A percentile compares a stretch with the other conserved stretches of the same genome.
These are phyloP conservation scores for Perizoma flavofasciatum DNA, from an alignment of 2,888 invertebrate genomes.

Conservation along the genomic window DNA sequence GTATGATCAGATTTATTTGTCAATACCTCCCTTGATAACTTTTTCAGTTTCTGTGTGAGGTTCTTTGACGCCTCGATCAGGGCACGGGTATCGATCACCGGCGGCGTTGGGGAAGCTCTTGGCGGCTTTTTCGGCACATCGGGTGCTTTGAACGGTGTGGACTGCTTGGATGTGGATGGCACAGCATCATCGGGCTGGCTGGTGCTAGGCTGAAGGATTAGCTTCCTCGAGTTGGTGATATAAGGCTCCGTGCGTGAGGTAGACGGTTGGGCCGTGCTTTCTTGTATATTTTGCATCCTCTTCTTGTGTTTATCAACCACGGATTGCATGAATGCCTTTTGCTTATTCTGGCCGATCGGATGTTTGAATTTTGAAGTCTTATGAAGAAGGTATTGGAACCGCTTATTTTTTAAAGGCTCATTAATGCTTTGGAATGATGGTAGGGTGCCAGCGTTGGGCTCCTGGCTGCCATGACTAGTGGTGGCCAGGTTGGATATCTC, in stretches of 20 bases:
- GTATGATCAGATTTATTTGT: slow-evolving; percentile 85
- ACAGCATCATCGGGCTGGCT: slow-evolving; percentile 62
- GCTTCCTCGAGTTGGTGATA: slow-evolving; percentile 67
- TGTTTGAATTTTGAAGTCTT: slow-evolving; percentile 81
- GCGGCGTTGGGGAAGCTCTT: slow-evolving; percentile 63
- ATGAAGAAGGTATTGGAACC: slow-evolving; percentile 78
- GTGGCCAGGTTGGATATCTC: slow-evolving; percentile 79
- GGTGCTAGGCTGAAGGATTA: slow-evolving; percentile 64
- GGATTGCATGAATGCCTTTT: slow-evolving; percentile 80
- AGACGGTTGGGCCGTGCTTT: slow-evolving; percentile 67
- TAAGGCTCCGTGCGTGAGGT: slow-evolving; percentile 73
- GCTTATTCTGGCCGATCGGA: slow-evolving; percentile 77
- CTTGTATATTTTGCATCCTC: slow-evolving; percentile 69
- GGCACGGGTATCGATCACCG: slow-evolving; percentile 87
- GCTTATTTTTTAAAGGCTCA: slow-evolving; percentile 77
- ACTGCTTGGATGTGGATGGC: slow-evolving; percentile 72
- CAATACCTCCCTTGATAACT: slow-evolving; percentile 94
- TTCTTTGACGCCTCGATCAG: slow-evolving; percentile 96
- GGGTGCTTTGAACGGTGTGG: slow-evolving; percentile 60
- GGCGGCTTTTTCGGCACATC: slow-evolving; percentile 71
- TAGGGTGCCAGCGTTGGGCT: slow-evolving; percentile 64
- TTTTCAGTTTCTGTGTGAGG: slow-evolving; percentile 94
- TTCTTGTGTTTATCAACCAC: slow-evolving; percentile 81
- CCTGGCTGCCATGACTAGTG: slow-evolving; percentile 73
- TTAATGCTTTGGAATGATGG: slow-evolving; percentile 77